Evolutionary conservation across 1,140 invertebrate species (phyloP).

Genomic region (Pogonognathellus flavescens): DNA sequence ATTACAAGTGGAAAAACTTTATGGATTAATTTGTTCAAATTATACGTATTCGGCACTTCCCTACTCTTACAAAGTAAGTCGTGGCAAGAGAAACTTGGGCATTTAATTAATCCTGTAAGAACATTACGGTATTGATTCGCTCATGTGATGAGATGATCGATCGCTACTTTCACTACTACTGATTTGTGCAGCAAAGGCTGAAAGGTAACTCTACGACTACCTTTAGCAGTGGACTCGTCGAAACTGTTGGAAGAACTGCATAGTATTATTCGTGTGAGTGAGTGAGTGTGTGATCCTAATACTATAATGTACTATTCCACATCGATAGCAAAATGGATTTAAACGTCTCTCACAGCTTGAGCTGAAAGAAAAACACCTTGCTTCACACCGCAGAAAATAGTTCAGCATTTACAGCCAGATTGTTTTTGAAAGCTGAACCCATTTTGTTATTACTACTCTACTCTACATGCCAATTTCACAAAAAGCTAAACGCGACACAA

Average conservation of each 20-base stretch:
- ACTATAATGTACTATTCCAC: neutral
- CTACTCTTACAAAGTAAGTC: neutral
- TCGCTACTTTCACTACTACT: slow-evolving; percentile 45
- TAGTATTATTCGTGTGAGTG: neutral
- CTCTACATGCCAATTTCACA: neutral
- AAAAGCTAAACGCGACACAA: neutral
- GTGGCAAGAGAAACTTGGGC: slow-evolving; percentile 6
- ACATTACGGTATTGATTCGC: slow-evolving; percentile 14
- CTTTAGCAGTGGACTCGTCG: slow-evolving; percentile 6
- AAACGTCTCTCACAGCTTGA: neutral
- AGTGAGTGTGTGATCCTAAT: neutral
- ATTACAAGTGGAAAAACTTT: too few relatives aligned
- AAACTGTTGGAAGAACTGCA: neutral
- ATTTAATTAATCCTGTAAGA: slow-evolving; percentile 22
- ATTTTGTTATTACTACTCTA: slow-evolving; percentile 6
- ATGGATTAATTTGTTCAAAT: too few relatives aligned
- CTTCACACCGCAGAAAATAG: neutral
- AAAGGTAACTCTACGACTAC: too few relatives aligned
- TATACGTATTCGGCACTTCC: neutral
- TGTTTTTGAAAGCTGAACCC: slow-evolving; percentile 8
- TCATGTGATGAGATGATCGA: slow-evolving; percentile 42
- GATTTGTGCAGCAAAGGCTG: slow-evolving; percentile 7
- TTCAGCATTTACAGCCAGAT: neutral
- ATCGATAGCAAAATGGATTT: neutral
- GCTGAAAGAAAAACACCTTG: neutral